Conservation (phyloP, 2,113 vertebrate species). For the Scortum barcoo region DNA sequence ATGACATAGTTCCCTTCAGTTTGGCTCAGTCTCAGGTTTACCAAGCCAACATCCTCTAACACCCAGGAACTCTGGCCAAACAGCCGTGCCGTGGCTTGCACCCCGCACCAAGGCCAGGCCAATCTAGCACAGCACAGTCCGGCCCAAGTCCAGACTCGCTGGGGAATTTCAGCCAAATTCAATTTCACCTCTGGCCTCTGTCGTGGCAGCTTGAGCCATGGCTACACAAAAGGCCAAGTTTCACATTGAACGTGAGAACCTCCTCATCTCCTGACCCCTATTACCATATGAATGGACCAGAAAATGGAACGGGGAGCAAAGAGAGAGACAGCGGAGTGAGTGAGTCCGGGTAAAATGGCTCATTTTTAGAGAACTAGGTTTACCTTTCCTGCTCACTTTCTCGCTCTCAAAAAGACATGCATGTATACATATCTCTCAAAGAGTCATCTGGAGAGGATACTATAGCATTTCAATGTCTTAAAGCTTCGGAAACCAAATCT, state of each 20-base stretch:
- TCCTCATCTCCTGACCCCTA: constrained; percentile 93
- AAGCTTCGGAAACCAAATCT: neutral
- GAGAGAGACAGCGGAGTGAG: constrained; percentile 50
- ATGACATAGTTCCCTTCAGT: neutral
- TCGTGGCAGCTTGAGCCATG: constrained; percentile 85
- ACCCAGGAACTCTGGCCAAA: constrained; percentile 10
- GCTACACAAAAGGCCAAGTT: constrained; percentile 90
- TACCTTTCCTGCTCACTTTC: constrained; percentile 14
- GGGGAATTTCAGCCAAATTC: constrained; percentile 87
- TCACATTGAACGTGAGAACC: constrained; percentile 95
- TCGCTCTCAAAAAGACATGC: constrained; percentile 8
- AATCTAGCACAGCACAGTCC: constrained; percentile 47
- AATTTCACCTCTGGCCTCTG: constrained; percentile 88
- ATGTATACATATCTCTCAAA: neutral
- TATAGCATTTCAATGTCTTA: neutral
- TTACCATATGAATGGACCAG: constrained; percentile 93
- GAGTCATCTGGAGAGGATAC: neutral
- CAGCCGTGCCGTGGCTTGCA: neutral
- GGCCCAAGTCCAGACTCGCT: constrained; percentile 80
- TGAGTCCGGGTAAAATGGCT: constrained; percentile 41
- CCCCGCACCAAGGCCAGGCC: constrained; percentile 11
- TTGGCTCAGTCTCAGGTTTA: constrained; percentile 10
- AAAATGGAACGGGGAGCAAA: constrained; percentile 79
- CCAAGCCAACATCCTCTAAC: constrained; percentile 14
- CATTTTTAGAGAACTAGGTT: constrained; percentile 28